Percentiles rank a stretch among this genome's conserved stretches.
These are phyloP conservation scores for Scortum barcoo DNA, from an alignment of 2,113 vertebrate species.

Conservation along the genomic window DNA sequence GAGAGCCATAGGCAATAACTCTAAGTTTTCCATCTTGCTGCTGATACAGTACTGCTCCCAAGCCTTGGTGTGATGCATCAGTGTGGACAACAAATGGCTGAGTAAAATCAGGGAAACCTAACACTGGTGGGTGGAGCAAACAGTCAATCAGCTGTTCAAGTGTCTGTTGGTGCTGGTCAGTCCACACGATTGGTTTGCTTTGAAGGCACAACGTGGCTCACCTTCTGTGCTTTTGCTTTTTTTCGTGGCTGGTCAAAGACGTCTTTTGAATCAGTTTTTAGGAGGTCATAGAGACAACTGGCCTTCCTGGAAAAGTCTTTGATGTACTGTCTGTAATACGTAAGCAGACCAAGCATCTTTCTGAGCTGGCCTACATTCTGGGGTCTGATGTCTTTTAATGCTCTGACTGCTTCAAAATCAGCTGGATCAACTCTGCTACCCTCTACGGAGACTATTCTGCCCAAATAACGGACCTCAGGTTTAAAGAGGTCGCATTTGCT, in stretches of 20 bases:
- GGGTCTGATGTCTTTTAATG: too few species aligned
- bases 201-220: not conserved
- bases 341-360: too few species aligned
- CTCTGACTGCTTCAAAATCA: too few species aligned
- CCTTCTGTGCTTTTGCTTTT: not conserved
- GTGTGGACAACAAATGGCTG: constrained; percentile 11
- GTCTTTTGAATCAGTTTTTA: not conserved
- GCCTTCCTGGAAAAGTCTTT: constrained; percentile 19
- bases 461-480: too few species aligned
- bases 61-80: constrained; percentile 3
- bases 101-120: constrained; percentile 7
- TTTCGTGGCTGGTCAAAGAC: not conserved
- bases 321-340: constrained; percentile 45
- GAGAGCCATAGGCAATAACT: not conserved
- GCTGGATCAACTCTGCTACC: too few species aligned
- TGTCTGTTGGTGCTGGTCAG: too few species aligned
- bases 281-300: not conserved
- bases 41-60: not conserved
- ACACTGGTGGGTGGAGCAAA: too few species aligned
- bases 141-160: too few species aligned
- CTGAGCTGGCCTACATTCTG: too few species aligned
- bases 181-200: too few species aligned
- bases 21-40: not conserved
- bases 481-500: too few species aligned
- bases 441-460: too few species aligned